Evolutionary conservation across 92 coral and sea anemone genomes (phyloP).

Genomic region (Isaurus tuberculatus): DNA sequence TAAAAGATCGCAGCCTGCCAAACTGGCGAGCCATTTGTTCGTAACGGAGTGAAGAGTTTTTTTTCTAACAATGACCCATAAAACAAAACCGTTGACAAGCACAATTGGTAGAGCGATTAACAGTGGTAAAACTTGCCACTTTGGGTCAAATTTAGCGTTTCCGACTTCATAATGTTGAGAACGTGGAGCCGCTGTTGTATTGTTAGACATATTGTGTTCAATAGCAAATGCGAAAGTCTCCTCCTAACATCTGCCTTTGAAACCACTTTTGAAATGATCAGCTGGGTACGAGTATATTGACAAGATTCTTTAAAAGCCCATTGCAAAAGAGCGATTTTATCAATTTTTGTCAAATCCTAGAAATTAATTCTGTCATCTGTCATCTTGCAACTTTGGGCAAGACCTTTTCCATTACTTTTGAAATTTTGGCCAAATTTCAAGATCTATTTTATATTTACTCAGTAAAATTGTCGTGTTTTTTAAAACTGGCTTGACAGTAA

Average conservation of each 20-base stretch:
- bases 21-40: conserved; percentile 39
- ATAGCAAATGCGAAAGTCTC: background rate
- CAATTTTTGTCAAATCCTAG: no score
- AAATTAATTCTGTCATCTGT: no score
- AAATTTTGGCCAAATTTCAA: background rate
- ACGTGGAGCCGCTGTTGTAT: background rate
- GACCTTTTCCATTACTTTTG: no score
- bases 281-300: background rate
- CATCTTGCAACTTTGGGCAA: background rate
- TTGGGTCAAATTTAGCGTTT: background rate
- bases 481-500: background rate
- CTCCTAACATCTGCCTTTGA: background rate
- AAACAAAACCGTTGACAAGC: conserved; percentile 11
- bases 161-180: background rate
- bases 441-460: background rate
- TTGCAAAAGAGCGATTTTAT: no score
- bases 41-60: conserved; percentile 19
- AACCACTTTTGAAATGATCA: background rate
- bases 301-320: background rate
- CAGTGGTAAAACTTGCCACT: background rate
- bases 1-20: conserved; percentile 34
- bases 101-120: conserved; percentile 19
- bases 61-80: background rate
- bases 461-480: background rate
- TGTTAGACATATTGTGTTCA: background rate